phyloP scores from a whole-genome alignment of 1,140 invertebrate species.

The Drosophila malerkotliana region DNA sequence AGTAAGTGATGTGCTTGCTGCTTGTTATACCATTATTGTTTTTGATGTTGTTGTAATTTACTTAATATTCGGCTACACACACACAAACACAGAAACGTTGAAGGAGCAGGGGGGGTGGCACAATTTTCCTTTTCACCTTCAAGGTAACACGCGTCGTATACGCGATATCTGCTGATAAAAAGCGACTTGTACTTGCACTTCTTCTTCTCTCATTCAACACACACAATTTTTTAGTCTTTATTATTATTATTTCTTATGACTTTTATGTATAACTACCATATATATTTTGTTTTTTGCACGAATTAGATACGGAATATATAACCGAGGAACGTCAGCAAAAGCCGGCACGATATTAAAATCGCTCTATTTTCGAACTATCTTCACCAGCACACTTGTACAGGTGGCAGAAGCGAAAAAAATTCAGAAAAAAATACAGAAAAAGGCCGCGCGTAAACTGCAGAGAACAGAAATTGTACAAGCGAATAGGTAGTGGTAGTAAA shows the following conservation, averaged over 20 bases:
- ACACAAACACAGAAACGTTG: constrained; percentile 20
- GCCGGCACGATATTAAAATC: constrained; percentile 35
- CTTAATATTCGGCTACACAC: constrained; percentile 61
- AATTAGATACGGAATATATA: constrained; percentile 22
- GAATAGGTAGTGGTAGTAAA: constrained; percentile 64
- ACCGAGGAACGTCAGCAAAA: constrained; percentile 41
- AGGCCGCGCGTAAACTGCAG: constrained; percentile 51
- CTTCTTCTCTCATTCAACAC: constrained; percentile 3
- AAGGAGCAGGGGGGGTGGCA: constrained; percentile 24
- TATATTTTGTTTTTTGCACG: not conserved
- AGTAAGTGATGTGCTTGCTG: constrained; percentile 50
- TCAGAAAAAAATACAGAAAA: constrained; percentile 18
- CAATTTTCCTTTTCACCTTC: constrained; percentile 50
- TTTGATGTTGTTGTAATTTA: constrained; percentile 55
- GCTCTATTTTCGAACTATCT: constrained; percentile 34
- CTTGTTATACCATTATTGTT: constrained; percentile 16
- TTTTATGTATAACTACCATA: not conserved
- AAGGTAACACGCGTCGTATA: constrained; percentile 69
- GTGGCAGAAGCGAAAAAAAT: constrained; percentile 50
- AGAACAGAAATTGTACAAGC: constrained; percentile 63
- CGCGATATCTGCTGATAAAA: constrained; percentile 50
- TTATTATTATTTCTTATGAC: constrained; percentile 10
- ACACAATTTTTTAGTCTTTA: not conserved
- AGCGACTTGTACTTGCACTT: constrained; percentile 21
- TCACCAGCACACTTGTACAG: constrained; percentile 52